These are phyloP conservation scores for Camponotus floridanus DNA, from an alignment of 1,140 invertebrate genomes.

Conservation along the genomic window DNA sequence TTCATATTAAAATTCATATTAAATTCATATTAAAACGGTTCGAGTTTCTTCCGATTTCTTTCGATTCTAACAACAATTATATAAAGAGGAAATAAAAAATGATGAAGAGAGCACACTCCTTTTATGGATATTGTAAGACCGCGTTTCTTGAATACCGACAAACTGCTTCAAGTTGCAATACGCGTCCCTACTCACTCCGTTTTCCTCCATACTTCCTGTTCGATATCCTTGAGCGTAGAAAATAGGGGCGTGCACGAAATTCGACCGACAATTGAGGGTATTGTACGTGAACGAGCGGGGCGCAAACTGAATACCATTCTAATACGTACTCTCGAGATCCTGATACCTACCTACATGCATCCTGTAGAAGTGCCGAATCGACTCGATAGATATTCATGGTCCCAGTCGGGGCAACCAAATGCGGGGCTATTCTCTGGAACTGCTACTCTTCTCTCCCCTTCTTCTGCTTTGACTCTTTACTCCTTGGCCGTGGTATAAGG, in stretches of 20 bases:
- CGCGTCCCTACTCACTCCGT: slow-evolving; percentile 35
- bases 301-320: slow-evolving; percentile 79
- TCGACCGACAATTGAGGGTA: slow-evolving; percentile 72
- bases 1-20: too few relatives aligned
- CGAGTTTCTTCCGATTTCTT: background rate
- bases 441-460: slow-evolving; percentile 40
- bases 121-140: slow-evolving; percentile 38
- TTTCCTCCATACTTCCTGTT: slow-evolving; percentile 53
- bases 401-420: slow-evolving; percentile 71
- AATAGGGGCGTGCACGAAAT: slow-evolving; percentile 62
- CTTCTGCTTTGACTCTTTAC: slow-evolving; percentile 48
- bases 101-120: background rate
- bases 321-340: slow-evolving; percentile 75
- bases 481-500: background rate
- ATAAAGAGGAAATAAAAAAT: background rate
- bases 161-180: slow-evolving; percentile 43
- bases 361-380: slow-evolving; percentile 59
- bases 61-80: background rate
- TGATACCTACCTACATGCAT: slow-evolving; percentile 76
- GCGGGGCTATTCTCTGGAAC: slow-evolving; percentile 77
- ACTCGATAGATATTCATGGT: slow-evolving; percentile 76
- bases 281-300: slow-evolving; percentile 74
- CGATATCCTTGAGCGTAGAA: slow-evolving; percentile 52
- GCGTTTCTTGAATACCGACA: slow-evolving; percentile 44
- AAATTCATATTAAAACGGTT: background rate